Conservation (phyloP, 2,888 invertebrate species). For the Cinara cedri region DNA sequence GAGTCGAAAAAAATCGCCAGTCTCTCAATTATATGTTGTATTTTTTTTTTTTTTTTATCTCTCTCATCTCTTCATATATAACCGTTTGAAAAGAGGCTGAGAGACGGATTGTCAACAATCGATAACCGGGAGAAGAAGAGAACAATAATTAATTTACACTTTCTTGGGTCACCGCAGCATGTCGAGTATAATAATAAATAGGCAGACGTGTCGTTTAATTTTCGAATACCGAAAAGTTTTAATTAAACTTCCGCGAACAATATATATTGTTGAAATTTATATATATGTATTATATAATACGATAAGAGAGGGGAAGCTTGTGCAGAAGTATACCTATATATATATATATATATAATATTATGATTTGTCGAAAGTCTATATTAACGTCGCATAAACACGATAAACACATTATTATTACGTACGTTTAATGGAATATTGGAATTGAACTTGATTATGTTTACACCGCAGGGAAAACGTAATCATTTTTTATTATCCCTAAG, state of each 20-base stretch:
- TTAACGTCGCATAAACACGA: too few relatives aligned
- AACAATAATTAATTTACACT: conserved; percentile 46
- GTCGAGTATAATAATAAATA: neutral
- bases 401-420: too few relatives aligned
- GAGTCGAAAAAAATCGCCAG: conserved; percentile 12
- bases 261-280: too few relatives aligned
- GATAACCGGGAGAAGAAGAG: too few relatives aligned
- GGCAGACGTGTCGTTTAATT: conserved; percentile 49
- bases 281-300: too few relatives aligned
- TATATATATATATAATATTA: too few relatives aligned
- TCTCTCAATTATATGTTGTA: conserved; percentile 24
- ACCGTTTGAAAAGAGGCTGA: too few relatives aligned
- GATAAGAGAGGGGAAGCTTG: neutral
- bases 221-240: conserved; percentile 51
- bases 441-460: too few relatives aligned
- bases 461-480: too few relatives aligned
- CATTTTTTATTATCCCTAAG: too few relatives aligned
- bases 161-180: neutral
- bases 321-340: too few relatives aligned
- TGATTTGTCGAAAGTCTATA: neutral
- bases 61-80: neutral
- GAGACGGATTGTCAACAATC: conserved; percentile 24
- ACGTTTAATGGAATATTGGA: too few relatives aligned
- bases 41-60: conserved; percentile 6
- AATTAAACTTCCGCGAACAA: conserved; percentile 34